A percentile compares a stretch with the other conserved stretches of the same genome.
Evolutionary conservation across 1,140 invertebrate species (phyloP).

Genomic region (Orussus abietinus): DNA sequence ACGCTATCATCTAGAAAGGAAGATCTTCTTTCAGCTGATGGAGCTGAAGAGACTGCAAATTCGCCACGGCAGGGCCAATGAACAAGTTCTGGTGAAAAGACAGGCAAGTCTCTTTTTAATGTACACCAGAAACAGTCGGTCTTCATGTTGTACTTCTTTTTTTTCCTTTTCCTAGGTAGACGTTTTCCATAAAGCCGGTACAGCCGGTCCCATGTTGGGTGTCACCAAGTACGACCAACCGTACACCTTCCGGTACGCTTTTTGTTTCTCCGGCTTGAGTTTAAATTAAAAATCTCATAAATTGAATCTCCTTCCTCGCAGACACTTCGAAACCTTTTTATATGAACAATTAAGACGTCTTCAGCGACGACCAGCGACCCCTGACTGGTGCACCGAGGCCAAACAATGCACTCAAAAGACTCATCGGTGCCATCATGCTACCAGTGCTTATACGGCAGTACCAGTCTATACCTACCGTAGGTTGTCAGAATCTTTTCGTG

Average conservation of each 20-base stretch:
- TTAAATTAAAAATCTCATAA: slow-evolving; percentile 5
- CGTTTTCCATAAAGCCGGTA: slow-evolving; percentile 47
- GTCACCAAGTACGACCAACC: slow-evolving; percentile 48
- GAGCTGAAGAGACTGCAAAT: slow-evolving; percentile 92
- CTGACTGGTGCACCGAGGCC: slow-evolving; percentile 57
- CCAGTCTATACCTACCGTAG: slow-evolving; percentile 57
- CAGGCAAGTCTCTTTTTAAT: slow-evolving; percentile 44
- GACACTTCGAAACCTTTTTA: slow-evolving; percentile 86
- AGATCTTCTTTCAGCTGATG: slow-evolving; percentile 90
- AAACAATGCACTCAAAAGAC: slow-evolving; percentile 76
- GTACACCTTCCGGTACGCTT: slow-evolving; percentile 44
- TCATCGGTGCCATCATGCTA: slow-evolving; percentile 82
- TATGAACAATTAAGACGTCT: slow-evolving; percentile 81
- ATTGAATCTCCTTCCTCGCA: slow-evolving; percentile 42
- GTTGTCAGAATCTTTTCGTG: slow-evolving; percentile 14
- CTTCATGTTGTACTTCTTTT: slow-evolving; percentile 8
- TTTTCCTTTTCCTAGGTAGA: slow-evolving; percentile 36
- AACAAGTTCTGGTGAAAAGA: slow-evolving; percentile 84
- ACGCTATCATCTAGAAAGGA: slow-evolving; percentile 84
- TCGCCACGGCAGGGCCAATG: slow-evolving; percentile 81
- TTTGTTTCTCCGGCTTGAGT: too few species aligned
- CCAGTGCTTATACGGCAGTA: slow-evolving; percentile 85
- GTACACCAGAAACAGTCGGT: neutral
- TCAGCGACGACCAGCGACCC: slow-evolving; percentile 61
- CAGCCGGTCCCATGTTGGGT: slow-evolving; percentile 45